Evolutionary conservation across 1,140 invertebrate genomes (phyloP).

Genomic region (Teleogryllus occipitalis): DNA sequence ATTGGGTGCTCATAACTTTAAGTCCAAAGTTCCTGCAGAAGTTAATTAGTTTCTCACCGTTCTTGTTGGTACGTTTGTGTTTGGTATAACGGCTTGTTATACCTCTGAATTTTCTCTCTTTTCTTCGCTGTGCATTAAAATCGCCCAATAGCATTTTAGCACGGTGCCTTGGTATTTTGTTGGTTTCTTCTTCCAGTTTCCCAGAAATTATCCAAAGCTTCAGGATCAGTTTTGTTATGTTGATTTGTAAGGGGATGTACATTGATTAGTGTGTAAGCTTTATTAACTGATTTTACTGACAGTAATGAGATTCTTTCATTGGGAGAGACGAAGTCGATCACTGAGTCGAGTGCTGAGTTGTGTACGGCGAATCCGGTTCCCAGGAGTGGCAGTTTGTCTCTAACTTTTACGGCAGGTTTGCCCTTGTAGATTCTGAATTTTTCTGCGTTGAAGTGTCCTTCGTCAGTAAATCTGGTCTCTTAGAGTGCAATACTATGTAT

Average conservation of each 20-base stretch:
- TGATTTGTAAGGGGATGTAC: conserved; percentile 21
- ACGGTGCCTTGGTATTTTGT: conserved; percentile 20
- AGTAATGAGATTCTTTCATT: conserved; percentile 21
- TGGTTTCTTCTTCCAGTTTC: conserved; percentile 21
- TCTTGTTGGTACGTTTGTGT: conserved; percentile 10
- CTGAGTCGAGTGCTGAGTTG: conserved; percentile 18
- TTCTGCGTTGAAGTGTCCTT: conserved; percentile 17
- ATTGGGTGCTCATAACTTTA: conserved; percentile 7
- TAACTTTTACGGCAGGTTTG: conserved; percentile 19
- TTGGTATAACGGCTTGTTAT: neutral
- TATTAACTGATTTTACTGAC: conserved; percentile 20
- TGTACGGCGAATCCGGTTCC: conserved; percentile 22
- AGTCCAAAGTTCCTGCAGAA: conserved; percentile 4
- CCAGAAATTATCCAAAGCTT: conserved; percentile 21
- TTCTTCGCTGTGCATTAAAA: conserved; percentile 8
- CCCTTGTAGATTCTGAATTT: conserved; percentile 20
- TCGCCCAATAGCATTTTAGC: conserved; percentile 16
- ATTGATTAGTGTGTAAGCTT: conserved; percentile 23
- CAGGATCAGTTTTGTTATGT: conserved; percentile 19
- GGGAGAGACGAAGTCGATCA: conserved; percentile 19
- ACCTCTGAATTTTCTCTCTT: conserved; percentile 2
- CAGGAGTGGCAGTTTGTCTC: conserved; percentile 15
- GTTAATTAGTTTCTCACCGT: neutral
- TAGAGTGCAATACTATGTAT: neutral
- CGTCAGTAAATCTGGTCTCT: conserved; percentile 16